Conservation (phyloP, 2,797 vertebrate genomes). For the Enteromius treurensis region DNA sequence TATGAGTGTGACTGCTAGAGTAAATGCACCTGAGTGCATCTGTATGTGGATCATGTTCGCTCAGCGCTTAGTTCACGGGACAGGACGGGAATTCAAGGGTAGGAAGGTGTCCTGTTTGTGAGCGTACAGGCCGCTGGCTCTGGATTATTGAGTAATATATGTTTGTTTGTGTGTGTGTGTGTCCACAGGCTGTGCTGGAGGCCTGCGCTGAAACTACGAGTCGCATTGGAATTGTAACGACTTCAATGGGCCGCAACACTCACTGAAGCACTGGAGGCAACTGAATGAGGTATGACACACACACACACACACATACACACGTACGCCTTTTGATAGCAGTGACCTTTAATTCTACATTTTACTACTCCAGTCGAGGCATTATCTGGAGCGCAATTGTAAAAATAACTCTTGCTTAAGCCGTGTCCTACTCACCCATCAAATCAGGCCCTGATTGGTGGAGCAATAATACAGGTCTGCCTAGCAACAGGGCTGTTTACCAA, state of each 20-base stretch:
- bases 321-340: neutral
- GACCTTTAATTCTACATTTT: slow-evolving; percentile 36
- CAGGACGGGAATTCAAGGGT: slow-evolving; percentile 20
- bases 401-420: slow-evolving; percentile 43
- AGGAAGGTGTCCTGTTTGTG: slow-evolving; percentile 12
- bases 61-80: neutral
- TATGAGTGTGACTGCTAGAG: slow-evolving; percentile 28
- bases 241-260: slow-evolving; percentile 72
- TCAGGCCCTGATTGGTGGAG: slow-evolving; percentile 52
- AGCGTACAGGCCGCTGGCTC: neutral
- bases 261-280: slow-evolving; percentile 69
- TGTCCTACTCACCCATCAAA: slow-evolving; percentile 44
- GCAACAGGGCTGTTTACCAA: slow-evolving; percentile 61
- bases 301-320: slow-evolving; percentile 7
- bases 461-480: slow-evolving; percentile 55
- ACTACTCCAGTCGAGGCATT: slow-evolving; percentile 10
- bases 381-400: slow-evolving; percentile 45
- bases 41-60: slow-evolving; percentile 20
- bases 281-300: slow-evolving; percentile 75
- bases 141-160: slow-evolving; percentile 30
- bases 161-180: slow-evolving; percentile 41
- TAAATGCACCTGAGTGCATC: slow-evolving; percentile 41
- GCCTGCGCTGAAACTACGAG: slow-evolving; percentile 61
- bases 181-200: slow-evolving; percentile 55
- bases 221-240: slow-evolving; percentile 69